These are phyloP conservation scores for Eupsittula cactorum DNA, from an alignment of 2,113 vertebrate species.

Conservation along the genomic window DNA sequence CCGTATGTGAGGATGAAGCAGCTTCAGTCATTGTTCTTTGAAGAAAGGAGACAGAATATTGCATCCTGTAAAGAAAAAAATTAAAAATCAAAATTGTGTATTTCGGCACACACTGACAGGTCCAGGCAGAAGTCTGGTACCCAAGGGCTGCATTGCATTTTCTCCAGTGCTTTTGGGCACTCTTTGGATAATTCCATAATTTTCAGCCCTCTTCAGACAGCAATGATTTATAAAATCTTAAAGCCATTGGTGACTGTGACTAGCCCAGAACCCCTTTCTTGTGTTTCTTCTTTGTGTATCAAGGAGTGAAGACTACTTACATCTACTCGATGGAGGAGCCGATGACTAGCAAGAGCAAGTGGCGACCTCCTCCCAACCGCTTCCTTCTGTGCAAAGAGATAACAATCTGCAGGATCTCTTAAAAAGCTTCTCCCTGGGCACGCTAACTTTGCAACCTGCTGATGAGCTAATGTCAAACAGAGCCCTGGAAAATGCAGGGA, in stretches of 20 bases:
- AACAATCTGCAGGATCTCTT: conserved; percentile 6
- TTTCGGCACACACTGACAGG: not conserved
- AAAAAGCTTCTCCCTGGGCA: not conserved
- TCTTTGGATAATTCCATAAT: not conserved
- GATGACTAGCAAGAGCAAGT: not conserved
- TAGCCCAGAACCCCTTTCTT: not conserved
- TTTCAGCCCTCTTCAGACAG: not conserved
- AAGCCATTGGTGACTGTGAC: not conserved
- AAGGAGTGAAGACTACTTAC: not conserved
- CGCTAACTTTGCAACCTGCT: conserved; percentile 17
- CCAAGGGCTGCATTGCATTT: not conserved
- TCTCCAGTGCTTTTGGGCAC: not conserved
- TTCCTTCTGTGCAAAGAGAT: not conserved
- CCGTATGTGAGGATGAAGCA: not conserved
- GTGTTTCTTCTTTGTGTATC: not conserved
- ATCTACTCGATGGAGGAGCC: not conserved
- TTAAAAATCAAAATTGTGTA: not conserved
- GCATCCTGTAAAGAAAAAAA: not conserved
- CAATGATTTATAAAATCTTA: not conserved
- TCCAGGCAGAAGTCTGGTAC: not conserved
- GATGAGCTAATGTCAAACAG: conserved; percentile 60
- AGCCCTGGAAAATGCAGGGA: not conserved
- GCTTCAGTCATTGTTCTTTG: not conserved
- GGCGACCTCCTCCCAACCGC: not conserved
- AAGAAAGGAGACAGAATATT: not conserved